Conservation (phyloP, 2,797 vertebrate species). For the Anas flavirostris region DNA sequence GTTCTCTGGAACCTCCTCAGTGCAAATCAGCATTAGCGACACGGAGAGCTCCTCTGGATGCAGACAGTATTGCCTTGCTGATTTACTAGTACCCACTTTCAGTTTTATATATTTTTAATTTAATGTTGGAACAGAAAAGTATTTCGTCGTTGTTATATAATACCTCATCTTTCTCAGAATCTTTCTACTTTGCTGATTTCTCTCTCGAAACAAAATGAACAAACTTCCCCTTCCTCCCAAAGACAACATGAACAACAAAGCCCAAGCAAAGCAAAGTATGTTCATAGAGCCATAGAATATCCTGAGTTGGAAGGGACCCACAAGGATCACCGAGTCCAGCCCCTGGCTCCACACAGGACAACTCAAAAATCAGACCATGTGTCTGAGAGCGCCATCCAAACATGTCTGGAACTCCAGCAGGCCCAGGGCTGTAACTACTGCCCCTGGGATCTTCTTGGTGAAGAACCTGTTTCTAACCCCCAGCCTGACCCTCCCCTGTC, state of each 20-base stretch:
- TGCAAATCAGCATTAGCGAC: not conserved
- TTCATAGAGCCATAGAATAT: no score
- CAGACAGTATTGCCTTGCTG: accelerated
- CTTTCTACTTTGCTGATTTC: not conserved
- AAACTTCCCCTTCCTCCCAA: not conserved
- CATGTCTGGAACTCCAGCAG: no score
- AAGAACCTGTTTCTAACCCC: no score
- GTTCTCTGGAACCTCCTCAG: not conserved
- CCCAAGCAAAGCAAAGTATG: not conserved
- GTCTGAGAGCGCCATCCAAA: no score
- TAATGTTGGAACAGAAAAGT: not conserved
- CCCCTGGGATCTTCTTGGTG: no score
- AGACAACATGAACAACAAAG: not conserved
- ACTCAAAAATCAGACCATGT: no score
- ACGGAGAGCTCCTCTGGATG: not conserved
- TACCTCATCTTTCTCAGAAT: not conserved
- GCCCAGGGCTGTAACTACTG: no score
- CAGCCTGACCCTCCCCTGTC: no score
- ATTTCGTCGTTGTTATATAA: not conserved
- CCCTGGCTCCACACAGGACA: no score
- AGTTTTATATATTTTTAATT: not conserved
- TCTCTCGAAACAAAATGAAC: not conserved
- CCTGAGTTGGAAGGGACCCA: no score
- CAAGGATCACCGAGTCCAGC: no score
- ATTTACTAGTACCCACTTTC: not conserved